Evolutionary conservation across 2,113 vertebrate genomes (phyloP).

Genomic region (Emydocephalus ijimae): DNA sequence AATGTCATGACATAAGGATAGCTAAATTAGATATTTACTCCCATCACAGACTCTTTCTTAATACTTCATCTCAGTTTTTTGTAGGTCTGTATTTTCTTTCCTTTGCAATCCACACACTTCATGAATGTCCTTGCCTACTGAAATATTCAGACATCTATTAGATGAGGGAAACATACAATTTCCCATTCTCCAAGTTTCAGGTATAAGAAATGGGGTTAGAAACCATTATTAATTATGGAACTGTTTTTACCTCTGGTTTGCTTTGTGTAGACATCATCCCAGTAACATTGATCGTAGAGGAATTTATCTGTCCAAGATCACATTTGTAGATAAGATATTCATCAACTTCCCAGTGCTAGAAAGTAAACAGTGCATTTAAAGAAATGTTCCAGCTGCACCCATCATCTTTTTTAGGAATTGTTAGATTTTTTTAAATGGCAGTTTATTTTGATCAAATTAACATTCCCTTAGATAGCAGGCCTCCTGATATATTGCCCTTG

Average conservation of each 20-base stretch:
- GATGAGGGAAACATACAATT: background rate
- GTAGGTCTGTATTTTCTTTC: background rate
- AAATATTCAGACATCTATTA: background rate
- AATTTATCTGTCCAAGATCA: slow-evolving; percentile 7
- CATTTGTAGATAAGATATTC: background rate
- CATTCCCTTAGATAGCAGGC: background rate
- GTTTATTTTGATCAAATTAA: background rate
- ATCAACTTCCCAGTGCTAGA: background rate
- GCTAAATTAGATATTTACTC: background rate
- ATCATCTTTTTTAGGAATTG: background rate
- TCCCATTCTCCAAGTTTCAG: background rate
- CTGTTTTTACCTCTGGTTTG: slow-evolving; percentile 13
- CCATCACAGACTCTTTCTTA: background rate
- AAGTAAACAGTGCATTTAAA: background rate
- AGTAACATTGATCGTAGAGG: background rate
- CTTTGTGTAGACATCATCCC: background rate
- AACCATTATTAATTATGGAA: background rate
- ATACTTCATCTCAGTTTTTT: background rate
- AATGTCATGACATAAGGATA: background rate
- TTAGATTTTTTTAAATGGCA: background rate
- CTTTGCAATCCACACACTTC: background rate
- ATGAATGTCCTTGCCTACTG: background rate
- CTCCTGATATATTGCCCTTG: background rate
- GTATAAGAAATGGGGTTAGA: background rate
- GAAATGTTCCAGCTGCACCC: background rate